Evolutionary conservation across 2,113 vertebrate species (phyloP).

Genomic region (Erythrocebus patas): DNA sequence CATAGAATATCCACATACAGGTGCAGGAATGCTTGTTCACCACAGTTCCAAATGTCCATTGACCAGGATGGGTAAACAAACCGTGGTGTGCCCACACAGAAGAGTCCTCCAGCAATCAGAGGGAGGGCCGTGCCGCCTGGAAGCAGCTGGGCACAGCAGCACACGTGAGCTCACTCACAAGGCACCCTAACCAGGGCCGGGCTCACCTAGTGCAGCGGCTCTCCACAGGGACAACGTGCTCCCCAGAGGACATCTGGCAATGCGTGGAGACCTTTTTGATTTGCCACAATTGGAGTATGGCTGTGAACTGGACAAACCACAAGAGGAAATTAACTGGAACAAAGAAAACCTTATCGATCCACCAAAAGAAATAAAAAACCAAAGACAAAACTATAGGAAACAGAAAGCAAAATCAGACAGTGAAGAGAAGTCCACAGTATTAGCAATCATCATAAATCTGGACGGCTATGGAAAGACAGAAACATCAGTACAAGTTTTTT

Average conservation of each 20-base stretch:
- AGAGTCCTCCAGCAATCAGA: too few species aligned
- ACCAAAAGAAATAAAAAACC: background rate
- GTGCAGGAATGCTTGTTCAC: background rate
- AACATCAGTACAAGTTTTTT: background rate
- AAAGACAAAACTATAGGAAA: background rate
- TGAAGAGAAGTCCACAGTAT: background rate
- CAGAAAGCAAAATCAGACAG: background rate
- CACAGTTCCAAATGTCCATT: background rate
- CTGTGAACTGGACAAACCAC: background rate
- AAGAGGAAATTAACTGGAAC: background rate
- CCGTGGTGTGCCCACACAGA: background rate
- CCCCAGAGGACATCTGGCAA: background rate
- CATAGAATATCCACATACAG: background rate
- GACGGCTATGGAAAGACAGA: accelerated
- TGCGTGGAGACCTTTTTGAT: background rate
- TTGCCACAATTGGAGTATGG: background rate
- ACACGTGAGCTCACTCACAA: background rate
- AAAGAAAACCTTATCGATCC: background rate
- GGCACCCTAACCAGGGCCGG: background rate
- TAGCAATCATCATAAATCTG: too few species aligned
- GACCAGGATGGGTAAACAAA: background rate
- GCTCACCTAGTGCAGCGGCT: background rate
- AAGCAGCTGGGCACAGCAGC: background rate
- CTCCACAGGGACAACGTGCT: background rate
- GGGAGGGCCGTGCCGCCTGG: accelerated